Evolutionary conservation across 2,113 vertebrate species (phyloP), one percentile per base, ranked within the genome.

Genomic region (Mohoua ochrocephala): DNA sequence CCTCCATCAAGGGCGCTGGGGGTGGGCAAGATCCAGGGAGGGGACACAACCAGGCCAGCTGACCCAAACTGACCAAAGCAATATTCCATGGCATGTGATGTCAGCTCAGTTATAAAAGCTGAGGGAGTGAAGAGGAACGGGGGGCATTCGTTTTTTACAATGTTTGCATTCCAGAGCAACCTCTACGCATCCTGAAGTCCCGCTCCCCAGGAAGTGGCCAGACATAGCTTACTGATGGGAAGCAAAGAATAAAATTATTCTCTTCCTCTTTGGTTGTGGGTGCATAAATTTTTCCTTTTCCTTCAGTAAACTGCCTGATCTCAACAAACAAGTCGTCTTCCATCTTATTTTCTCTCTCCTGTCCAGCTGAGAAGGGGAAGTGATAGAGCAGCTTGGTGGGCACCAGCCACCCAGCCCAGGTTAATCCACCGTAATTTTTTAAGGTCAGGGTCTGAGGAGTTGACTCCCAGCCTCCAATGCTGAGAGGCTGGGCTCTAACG

Each of bases 391-490:
- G 13, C 4, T 59, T 53, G n/a, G 37, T 65, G 8, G 12, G 27
- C 22, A 81, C 22, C 15, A 64, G 31, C 10, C 7, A 10, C n/a
- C 5, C 27, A 65, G 12, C 12, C 37, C 31, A 81, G 27, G 33
- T 74, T 31, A 52, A 67, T 19, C 10, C 39, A n/a, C 11, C 45
- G 31, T 24, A 68, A 21, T 31, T 39, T 59, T 42, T 30, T 41
- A 70, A 44, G n/a, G 15, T 70, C 14, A 19, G 0, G 20, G 13
- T 15, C 18, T 17, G n/a, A 50, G 12, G 23, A 59, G 4, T 5
- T 41, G 15, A 71, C 24, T 10, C 7, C 15, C 22, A 50, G 33
- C 30, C 30, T 53, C 13, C 2, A 1, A 1, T 1, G 1, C 39
- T 9, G 6, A 71, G 23, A 41, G 16, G 9, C n/a, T 44, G 50